phyloP scores from a whole-genome alignment of 2,888 invertebrate species.

The Drosophila neotestacea region DNA sequence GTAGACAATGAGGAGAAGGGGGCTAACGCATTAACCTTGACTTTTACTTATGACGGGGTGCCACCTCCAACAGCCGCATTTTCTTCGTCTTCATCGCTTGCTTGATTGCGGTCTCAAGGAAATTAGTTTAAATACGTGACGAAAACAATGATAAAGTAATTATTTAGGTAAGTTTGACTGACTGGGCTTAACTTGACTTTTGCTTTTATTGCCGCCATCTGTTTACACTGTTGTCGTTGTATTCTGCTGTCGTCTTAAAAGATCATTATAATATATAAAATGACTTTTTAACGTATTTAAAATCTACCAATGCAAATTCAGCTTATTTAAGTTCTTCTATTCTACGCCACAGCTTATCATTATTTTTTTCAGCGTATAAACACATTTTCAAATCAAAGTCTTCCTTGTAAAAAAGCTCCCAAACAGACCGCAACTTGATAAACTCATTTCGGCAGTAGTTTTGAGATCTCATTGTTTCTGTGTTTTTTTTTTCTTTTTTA shows the following conservation, averaged over 20 bases:
- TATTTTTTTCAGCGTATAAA: constrained; percentile 5
- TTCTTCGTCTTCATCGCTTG: not conserved
- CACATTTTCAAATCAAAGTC: not conserved
- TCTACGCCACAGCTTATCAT: constrained; percentile 7
- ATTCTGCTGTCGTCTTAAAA: constrained; percentile 47
- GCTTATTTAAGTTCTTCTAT: constrained; percentile 1
- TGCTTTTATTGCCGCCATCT: constrained; percentile 9
- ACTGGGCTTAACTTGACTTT: constrained; percentile 10
- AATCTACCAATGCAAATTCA: not conserved
- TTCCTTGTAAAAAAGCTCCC: constrained; percentile 17
- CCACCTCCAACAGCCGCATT: constrained; percentile 27
- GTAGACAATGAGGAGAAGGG: constrained; percentile 4
- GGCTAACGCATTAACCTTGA: constrained; percentile 63
- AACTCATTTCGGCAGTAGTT: constrained; percentile 46
- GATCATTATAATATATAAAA: constrained; percentile 34
- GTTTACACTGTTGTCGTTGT: constrained; percentile 45
- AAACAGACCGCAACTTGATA: constrained; percentile 75
- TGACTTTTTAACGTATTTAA: constrained; percentile 22
- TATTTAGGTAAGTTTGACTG: constrained; percentile 26
- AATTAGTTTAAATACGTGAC: constrained; percentile 67
- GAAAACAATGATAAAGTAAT: constrained; percentile 74
- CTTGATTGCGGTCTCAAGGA: constrained; percentile 26
- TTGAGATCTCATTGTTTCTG: constrained; percentile 53
- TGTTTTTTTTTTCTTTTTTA: constrained; percentile 17
- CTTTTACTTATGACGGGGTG: constrained; percentile 57